Percentiles rank a stretch among this genome's conserved stretches.
Conservation (phyloP, 2,113 vertebrate species). For the Engystomops pustulosus region DNA sequence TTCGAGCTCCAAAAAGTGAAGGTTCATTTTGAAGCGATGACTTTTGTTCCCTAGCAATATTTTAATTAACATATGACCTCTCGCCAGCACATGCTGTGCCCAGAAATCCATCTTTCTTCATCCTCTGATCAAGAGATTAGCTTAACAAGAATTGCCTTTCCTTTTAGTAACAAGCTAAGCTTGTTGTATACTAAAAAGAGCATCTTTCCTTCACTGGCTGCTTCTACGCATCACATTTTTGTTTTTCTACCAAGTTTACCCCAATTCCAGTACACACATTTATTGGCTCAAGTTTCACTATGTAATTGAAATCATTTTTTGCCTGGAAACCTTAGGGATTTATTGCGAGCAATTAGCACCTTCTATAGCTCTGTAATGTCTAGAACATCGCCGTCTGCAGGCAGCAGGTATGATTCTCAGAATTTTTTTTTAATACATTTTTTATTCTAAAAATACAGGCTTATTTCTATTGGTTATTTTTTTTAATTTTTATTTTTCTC, state of each 20-base stretch:
- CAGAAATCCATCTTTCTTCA: neutral
- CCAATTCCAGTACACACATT: neutral
- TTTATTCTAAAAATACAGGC: no score
- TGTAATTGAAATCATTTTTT: constrained; percentile 13
- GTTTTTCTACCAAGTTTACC: neutral
- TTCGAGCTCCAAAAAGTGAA: neutral
- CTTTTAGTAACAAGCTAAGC: neutral
- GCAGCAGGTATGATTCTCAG: neutral
- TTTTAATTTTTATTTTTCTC: neutral
- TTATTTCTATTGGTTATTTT: neutral
- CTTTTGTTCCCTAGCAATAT: no score
- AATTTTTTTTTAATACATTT: no score
- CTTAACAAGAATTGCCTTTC: neutral
- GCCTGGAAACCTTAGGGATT: neutral
- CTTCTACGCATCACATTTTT: neutral
- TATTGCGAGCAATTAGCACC: neutral
- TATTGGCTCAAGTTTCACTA: neutral
- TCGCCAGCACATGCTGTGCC: neutral
- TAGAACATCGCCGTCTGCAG: neutral
- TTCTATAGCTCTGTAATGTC: neutral
- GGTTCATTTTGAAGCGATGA: neutral
- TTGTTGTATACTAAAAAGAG: neutral
- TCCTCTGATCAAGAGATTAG: neutral
- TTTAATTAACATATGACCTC: neutral
- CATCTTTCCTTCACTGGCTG: neutral